phyloP scores from a whole-genome alignment of 2,113 vertebrate species.

The Xyrauchen texanus region DNA sequence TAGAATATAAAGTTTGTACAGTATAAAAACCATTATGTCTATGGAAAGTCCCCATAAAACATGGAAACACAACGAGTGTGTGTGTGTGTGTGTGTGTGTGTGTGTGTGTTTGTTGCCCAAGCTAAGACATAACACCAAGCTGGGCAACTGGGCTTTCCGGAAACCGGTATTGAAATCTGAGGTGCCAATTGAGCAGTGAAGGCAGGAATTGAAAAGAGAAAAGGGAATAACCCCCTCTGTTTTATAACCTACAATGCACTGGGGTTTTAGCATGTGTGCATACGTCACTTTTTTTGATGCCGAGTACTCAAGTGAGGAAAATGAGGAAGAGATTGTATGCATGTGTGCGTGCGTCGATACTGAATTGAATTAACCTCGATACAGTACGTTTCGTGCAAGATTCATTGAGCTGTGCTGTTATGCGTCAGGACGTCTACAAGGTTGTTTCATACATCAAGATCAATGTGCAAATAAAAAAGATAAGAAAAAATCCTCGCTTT shows the following conservation, averaged over 20 bases:
- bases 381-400: conserved; percentile 46
- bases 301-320: not conserved
- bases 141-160: conserved; percentile 47
- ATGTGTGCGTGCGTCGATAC: conserved; percentile 23
- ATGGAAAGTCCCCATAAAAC: too few species aligned
- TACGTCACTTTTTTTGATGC: conserved; percentile 62
- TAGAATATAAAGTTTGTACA: too few species aligned
- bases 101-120: not conserved
- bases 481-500: conserved; percentile 47
- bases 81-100: conserved; percentile 1
- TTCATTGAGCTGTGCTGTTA: conserved; percentile 28
- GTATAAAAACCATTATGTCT: too few species aligned
- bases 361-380: conserved; percentile 69
- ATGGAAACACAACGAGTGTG: too few species aligned
- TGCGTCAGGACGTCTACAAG: conserved; percentile 2
- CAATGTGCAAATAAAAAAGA: not conserved
- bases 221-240: conserved; percentile 66
- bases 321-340: conserved; percentile 6
- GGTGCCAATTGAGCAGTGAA: conserved; percentile 74
- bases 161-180: conserved; percentile 59
- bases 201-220: conserved; percentile 75
- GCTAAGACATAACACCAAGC: too few species aligned
- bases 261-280: conserved; percentile 57
- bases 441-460: conserved; percentile 31
- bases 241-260: conserved; percentile 65